These are phyloP conservation scores for Exocentrus adspersus DNA, from an alignment of 2,888 invertebrate genomes.

Conservation along the genomic window DNA sequence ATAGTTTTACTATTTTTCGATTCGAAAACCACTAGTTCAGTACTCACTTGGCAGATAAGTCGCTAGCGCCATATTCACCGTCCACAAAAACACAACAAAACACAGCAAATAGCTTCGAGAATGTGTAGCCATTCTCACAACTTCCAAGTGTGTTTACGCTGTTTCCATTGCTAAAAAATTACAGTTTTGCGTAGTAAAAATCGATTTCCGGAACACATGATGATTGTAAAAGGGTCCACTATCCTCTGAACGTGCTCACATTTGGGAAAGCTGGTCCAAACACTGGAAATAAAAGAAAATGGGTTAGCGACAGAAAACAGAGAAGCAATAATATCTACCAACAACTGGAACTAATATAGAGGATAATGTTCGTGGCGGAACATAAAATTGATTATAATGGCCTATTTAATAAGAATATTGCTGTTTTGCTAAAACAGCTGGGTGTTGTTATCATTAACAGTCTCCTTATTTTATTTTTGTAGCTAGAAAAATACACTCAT, in stretches of 20 bases:
- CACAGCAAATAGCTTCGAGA: slow-evolving; percentile 26
- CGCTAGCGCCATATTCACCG: slow-evolving; percentile 4
- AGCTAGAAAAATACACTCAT: no score
- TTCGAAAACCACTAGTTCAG: no score
- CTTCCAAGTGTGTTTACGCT: not conserved
- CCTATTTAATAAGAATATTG: no score
- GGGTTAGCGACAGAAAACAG: no score
- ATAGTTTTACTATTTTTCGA: no score
- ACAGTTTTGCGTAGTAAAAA: not conserved
- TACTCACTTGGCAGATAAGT: slow-evolving; percentile 13
- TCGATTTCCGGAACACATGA: not conserved
- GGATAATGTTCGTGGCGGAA: no score
- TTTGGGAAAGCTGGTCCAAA: not conserved
- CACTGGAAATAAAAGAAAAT: not conserved
- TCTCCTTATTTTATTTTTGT: no score
- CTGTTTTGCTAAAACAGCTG: no score
- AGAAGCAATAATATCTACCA: no score
- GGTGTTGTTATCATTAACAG: no score
- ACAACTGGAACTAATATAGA: no score
- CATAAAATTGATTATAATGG: no score
- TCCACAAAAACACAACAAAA: slow-evolving; percentile 23
- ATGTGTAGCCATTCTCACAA: slow-evolving; percentile 30
- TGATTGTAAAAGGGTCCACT: not conserved
- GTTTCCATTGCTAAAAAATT: not conserved
- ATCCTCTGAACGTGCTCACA: not conserved